Base-by-base conservation (phyloP, 2,797 vertebrate species). In the Synanceia verrucosa region DNA sequence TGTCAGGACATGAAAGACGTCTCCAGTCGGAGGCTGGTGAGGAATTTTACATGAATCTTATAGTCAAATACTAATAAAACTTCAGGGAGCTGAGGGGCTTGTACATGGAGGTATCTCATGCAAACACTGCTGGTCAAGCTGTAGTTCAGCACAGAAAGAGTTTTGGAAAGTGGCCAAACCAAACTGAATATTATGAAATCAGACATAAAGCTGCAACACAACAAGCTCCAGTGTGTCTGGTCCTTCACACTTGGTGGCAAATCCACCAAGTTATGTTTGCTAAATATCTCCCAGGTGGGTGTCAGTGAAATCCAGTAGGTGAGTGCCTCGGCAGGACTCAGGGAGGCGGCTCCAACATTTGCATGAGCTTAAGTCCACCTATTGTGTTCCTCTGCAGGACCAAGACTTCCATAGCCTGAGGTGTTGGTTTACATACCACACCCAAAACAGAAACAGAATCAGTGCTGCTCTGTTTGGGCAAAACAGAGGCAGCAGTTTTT, bases 341-440 rank as follows among this genome's bases (percentile, higher is more conserved):
- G n/a, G n/a, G n/a, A n/a, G n/a, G n/a, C n/a, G n/a, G n/a, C n/a
- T n/a, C n/a, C n/a, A n/a, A n/a, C 9, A 69, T 81, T 33, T 83
- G 36, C 50, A 65, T 57, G 12, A 58, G 47, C 70, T 77, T 53
- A 44, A n/a, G 37, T 57, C 21, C 29, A 33, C 13, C 67, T 55
- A 46, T 76, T 65, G 41, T 76, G 66, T 71, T 68, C 65, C 46
- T 59, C 19, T 53, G 33, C 13, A 41, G 59, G n/a, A 59, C 37
- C 21, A 6, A 60, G 37, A 36, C 70, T 33, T 10, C 18, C 39
- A 43, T 11, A 51, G 74, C 70, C 60, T 44, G 36, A 50, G 74
- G 85, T 76, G 74, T 86, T 62, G 74, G 56, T 82, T 86, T 79
- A 81, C 74, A 31, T 0, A 2, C 71, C 82, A 87, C 86, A 72